Evolutionary conservation across 2,797 vertebrate genomes (phyloP).

Genomic region (Iguana delicatissima): DNA sequence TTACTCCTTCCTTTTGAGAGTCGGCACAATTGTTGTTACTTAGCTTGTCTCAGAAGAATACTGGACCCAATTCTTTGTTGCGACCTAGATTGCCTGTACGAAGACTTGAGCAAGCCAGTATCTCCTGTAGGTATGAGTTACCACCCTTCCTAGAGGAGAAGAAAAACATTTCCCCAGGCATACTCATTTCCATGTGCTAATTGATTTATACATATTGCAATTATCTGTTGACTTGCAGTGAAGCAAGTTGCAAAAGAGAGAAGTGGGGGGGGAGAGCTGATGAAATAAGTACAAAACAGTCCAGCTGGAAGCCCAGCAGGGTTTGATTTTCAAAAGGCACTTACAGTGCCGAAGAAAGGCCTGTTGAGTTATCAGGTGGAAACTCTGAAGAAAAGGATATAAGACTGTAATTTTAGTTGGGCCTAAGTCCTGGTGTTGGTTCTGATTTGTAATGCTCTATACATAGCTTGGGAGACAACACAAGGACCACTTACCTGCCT

Average conservation of each 20-base stretch:
- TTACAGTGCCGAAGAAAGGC: not conserved
- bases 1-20: slow-evolving; percentile 27
- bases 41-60: not conserved
- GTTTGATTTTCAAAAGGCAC: not conserved
- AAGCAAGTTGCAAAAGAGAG: not conserved
- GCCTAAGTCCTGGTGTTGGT: not conserved
- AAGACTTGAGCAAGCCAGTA: not conserved
- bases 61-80: not conserved
- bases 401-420: not conserved
- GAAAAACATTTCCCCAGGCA: not conserved
- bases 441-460: not conserved
- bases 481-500: not conserved
- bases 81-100: not conserved
- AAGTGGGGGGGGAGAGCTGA: not conserved
- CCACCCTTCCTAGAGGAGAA: not conserved
- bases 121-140: not conserved
- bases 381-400: not conserved
- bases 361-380: not conserved
- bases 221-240: slow-evolving; percentile 9
- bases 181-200: slow-evolving; percentile 4
- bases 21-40: not conserved
- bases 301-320: not conserved
- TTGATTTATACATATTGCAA: slow-evolving; percentile 3
- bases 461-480: not conserved
- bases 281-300: not conserved